Evolutionary conservation across 2,888 invertebrate genomes (phyloP), one percentile per base, ranked within the genome.

Genomic region (Epinotia ramella): DNA sequence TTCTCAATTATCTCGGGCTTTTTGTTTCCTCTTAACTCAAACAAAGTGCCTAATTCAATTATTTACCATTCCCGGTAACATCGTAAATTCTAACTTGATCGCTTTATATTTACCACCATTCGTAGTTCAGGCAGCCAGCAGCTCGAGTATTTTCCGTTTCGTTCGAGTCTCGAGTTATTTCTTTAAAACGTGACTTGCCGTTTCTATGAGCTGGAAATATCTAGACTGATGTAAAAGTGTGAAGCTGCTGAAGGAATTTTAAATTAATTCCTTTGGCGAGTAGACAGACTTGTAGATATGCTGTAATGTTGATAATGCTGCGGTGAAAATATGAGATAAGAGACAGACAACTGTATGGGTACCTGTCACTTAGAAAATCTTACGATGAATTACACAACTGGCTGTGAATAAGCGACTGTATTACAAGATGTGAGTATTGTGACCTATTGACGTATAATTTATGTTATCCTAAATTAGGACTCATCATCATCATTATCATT

Each of bases 101-200:
- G 66, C 71, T 72, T 76, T 76, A 68, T 73, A 76, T 72, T 72
- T 67, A 72, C 62, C 66, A 62, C 67, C 66, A 72, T 72, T 72
- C 67, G 62, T 72, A 76, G 72, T 69, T 78, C 71, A 73, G 33
- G 59, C 13, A 78, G 83, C 82, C 83, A 82, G 80, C 83, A 82
- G 81, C 73, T 68, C 79, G 79, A 84, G 81, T 83, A 82, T 82
- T 84, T 84, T 83, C 80, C 80, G 81, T 82, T 78, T 78, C 78
- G 77, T 68, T 80, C 67, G 73, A 53, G 77, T 80, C 81, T 81
- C 78, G 79, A 84, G 86, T 84, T 87, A 87, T 88, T 84, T 86
- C 83, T 84, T 80, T 79, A 77, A 79, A 77, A 89, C 90, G 89
- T 90, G 89, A 86, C 83, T 81, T 81, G 83, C 80, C 78, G 81